phyloP scores from a whole-genome alignment of 2,888 invertebrate species.

The Lepeophtheirus nordmannii region DNA sequence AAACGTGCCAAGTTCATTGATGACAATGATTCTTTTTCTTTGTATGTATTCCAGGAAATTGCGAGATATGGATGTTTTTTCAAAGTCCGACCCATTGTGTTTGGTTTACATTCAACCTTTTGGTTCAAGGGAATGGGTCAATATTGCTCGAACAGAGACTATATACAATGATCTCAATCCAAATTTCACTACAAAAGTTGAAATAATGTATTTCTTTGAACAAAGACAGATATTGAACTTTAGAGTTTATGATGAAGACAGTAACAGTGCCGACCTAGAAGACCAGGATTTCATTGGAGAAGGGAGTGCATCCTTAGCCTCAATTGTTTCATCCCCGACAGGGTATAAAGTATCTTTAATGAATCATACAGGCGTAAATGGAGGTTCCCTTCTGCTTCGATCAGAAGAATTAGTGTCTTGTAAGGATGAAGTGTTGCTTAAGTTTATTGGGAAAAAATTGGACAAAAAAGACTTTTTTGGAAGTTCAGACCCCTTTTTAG shows the following conservation, averaged over 20 bases:
- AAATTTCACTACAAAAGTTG: conserved; percentile 37
- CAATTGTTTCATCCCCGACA: conserved; percentile 26
- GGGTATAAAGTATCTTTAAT: conserved; percentile 25
- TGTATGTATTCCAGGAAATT: conserved; percentile 29
- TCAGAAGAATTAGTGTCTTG: conserved; percentile 34
- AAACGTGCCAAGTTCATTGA: not conserved
- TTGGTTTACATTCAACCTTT: conserved; percentile 31
- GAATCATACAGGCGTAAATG: conserved; percentile 26
- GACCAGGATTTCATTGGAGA: conserved; percentile 35
- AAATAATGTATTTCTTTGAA: conserved; percentile 38
- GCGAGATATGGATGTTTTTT: conserved; percentile 35
- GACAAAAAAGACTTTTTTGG: conserved; percentile 33
- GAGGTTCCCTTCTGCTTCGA: conserved; percentile 30
- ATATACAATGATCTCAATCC: conserved; percentile 33
- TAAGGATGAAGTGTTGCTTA: conserved; percentile 33
- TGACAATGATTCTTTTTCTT: not conserved
- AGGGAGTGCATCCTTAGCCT: conserved; percentile 36
- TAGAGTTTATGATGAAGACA: conserved; percentile 28
- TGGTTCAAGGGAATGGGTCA: conserved; percentile 27
- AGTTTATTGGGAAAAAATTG: conserved; percentile 32
- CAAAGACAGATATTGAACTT: conserved; percentile 37
- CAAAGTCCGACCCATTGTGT: conserved; percentile 38
- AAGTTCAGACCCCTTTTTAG: conserved; percentile 34
- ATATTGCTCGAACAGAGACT: conserved; percentile 28
- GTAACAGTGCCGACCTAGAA: conserved; percentile 26